These are phyloP conservation scores for Phoenicopterus ruber DNA, from an alignment of 2,113 vertebrate species.

Conservation along the genomic window DNA sequence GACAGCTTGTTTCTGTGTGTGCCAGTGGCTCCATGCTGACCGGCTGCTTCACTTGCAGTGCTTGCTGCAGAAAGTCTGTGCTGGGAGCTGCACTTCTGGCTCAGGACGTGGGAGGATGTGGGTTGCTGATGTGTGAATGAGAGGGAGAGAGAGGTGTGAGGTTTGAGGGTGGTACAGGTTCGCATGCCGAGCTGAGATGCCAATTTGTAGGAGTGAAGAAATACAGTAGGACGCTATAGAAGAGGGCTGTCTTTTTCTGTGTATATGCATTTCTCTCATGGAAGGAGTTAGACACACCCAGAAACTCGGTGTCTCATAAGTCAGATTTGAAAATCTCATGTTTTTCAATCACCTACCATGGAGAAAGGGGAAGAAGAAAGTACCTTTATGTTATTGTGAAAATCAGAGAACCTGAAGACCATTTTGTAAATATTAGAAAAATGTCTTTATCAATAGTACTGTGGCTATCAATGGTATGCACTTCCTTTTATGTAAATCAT, in stretches of 20 bases:
- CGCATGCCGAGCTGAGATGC: background rate
- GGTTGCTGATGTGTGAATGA: background rate
- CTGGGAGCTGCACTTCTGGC: background rate
- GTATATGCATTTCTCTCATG: background rate
- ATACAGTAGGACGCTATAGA: background rate
- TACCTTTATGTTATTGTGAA: background rate
- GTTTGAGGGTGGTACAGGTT: background rate
- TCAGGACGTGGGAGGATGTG: background rate
- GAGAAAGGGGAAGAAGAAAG: background rate
- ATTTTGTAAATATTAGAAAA: background rate
- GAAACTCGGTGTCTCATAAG: background rate
- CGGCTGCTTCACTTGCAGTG: background rate
- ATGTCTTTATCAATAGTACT: background rate
- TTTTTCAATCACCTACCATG: background rate
- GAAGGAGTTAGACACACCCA: background rate
- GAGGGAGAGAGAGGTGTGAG: background rate
- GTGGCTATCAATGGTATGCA: background rate
- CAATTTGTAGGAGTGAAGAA: background rate
- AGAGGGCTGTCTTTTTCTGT: background rate
- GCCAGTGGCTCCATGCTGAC: background rate
- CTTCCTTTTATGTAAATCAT: background rate
- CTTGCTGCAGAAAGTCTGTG: background rate
- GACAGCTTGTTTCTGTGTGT: background rate
- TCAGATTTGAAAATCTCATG: background rate
- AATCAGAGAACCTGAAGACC: background rate